Evolutionary conservation across 2,113 vertebrate genomes (phyloP).

Genomic region (Eonycteris spelaea): DNA sequence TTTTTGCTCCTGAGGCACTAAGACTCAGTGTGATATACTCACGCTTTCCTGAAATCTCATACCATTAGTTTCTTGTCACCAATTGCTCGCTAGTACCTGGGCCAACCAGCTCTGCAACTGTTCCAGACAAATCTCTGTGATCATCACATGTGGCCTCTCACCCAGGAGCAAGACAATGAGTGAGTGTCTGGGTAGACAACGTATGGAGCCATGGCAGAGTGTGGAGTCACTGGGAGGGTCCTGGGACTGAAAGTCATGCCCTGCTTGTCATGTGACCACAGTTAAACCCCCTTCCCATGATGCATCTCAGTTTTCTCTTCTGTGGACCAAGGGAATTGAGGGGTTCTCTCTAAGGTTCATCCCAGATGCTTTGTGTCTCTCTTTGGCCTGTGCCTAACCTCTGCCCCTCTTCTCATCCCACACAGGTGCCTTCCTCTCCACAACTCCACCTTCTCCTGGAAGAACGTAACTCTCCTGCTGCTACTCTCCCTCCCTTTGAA

Average conservation of each 20-base stretch:
- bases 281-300: too few relatives aligned
- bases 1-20: neutral
- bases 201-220: neutral
- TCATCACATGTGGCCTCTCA: neutral
- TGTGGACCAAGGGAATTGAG: neutral
- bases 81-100: neutral
- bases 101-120: neutral
- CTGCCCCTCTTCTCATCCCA: neutral
- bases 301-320: neutral
- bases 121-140: neutral
- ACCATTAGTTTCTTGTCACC: neutral
- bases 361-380: neutral
- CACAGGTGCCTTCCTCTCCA: neutral
- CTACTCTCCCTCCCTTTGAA: conserved; percentile 28
- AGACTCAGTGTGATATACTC: neutral
- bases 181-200: neutral
- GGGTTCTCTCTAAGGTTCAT: neutral
- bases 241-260: neutral
- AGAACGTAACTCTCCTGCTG: neutral
- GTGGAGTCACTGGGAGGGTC: neutral
- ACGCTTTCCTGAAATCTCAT: neutral
- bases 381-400: neutral
- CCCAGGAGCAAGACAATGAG: neutral
- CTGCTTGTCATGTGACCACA: neutral
- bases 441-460: neutral